Conservation (phyloP, 1,140 invertebrate genomes). For the Mesaphorura yosii region DNA sequence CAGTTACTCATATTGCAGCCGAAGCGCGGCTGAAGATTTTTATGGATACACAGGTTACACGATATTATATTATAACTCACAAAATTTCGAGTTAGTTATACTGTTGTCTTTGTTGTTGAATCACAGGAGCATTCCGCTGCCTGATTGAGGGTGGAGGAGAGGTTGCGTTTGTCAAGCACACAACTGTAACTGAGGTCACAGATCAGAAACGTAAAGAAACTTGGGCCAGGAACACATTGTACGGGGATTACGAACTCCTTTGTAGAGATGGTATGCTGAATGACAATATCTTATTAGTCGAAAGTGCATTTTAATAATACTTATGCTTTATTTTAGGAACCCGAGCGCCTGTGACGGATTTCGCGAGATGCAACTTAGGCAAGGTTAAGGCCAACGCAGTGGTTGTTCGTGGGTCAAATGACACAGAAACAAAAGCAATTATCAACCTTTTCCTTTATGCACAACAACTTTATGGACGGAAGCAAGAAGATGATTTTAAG, state of each 20-base stretch:
- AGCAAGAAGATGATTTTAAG: conserved; percentile 71
- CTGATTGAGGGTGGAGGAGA: conserved; percentile 88
- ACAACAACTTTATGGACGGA: conserved; percentile 77
- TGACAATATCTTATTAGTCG: not conserved
- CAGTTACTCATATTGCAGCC: conserved; percentile 63
- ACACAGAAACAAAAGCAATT: conserved; percentile 66
- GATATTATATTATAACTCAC: no score
- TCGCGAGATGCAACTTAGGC: conserved; percentile 74
- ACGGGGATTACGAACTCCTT: conserved; percentile 82
- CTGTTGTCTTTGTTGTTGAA: not conserved
- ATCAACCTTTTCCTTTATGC: conserved; percentile 81
- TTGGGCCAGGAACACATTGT: conserved; percentile 85
- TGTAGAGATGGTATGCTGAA: conserved; percentile 78
- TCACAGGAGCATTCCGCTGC: conserved; percentile 68
- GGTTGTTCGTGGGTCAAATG: conserved; percentile 67
- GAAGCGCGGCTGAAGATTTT: conserved; percentile 77
- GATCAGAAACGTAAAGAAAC: conserved; percentile 76
- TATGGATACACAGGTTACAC: conserved; percentile 64
- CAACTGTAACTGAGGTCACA: conserved; percentile 79
- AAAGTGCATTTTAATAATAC: not conserved
- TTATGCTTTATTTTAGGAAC: conserved; percentile 43
- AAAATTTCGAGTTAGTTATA: conserved; percentile 1
- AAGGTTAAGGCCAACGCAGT: conserved; percentile 83
- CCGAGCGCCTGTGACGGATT: conserved; percentile 62
- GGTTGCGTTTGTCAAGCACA: conserved; percentile 88